Conservation (phyloP, 2,113 vertebrate genomes). For the Cavia porcellus region DNA sequence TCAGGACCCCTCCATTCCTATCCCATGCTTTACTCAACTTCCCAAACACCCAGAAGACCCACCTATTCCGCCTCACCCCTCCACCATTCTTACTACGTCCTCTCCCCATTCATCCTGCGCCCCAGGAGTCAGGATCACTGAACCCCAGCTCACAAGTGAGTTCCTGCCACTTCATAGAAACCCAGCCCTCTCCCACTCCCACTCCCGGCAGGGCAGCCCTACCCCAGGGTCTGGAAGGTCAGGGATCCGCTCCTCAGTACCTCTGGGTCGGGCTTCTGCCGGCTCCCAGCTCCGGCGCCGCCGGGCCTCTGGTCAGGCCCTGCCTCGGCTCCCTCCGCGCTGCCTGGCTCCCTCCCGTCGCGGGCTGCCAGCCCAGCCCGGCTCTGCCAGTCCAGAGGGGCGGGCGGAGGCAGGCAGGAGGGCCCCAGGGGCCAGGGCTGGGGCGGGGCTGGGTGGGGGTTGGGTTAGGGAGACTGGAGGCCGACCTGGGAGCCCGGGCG, state of each 20-base stretch:
- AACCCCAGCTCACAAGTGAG: background rate
- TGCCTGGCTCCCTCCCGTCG: background rate
- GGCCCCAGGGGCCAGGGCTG: conserved; percentile 66
- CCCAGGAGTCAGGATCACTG: background rate
- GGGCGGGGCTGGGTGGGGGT: conserved; percentile 42
- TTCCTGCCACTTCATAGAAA: background rate
- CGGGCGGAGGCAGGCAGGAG: background rate
- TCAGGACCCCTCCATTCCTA: background rate
- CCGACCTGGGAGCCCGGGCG: background rate
- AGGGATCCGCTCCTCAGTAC: background rate
- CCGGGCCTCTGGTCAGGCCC: conserved; percentile 20
- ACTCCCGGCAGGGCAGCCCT: background rate
- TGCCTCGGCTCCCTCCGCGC: background rate
- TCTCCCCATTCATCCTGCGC: background rate
- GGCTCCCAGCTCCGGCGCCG: background rate
- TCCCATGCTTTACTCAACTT: background rate
- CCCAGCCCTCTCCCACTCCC: background rate
- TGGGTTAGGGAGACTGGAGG: background rate
- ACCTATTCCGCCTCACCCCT: background rate
- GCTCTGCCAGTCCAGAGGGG: conserved; percentile 36
- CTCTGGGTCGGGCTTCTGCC: conserved; percentile 64
- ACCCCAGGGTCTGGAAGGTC: background rate
- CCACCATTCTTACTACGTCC: background rate
- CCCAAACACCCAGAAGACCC: too few species aligned
- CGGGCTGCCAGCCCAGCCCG: conserved; percentile 2